phyloP scores from a whole-genome alignment of 2,888 invertebrate genomes.

The Octonoba sinensis region DNA sequence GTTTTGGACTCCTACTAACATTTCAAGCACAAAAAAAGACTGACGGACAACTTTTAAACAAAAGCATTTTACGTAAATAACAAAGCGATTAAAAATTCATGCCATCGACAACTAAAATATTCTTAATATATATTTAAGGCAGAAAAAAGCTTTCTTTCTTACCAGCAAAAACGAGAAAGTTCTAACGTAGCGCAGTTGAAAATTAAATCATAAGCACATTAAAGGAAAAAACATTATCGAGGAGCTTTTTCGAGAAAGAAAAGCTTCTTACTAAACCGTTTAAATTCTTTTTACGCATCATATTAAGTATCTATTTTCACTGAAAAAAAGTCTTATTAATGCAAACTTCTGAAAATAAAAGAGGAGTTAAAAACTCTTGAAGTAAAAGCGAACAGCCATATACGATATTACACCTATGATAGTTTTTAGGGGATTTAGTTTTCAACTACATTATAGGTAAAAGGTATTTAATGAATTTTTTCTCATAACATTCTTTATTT shows the following conservation, averaged over 20 bases:
- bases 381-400: not conserved
- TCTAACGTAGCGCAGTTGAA: constrained; percentile 4
- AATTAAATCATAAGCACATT: constrained; percentile 54
- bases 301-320: constrained; percentile 30
- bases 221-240: constrained; percentile 32
- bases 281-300: not conserved
- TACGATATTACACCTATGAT: not conserved
- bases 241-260: not conserved
- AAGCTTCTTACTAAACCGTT: constrained; percentile 9
- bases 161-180: not conserved
- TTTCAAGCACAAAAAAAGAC: too few species aligned
- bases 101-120: too few species aligned
- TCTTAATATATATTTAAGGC: too few species aligned
- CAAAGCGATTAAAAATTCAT: too few species aligned
- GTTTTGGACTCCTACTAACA: too few species aligned
- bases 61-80: too few species aligned
- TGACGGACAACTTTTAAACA: too few species aligned
- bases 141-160: too few species aligned
- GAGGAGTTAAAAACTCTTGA: constrained; percentile 15
- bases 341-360: constrained; percentile 26
- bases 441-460: not conserved
- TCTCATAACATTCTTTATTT: not conserved
- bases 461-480: constrained; percentile 6
- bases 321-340: constrained; percentile 26
- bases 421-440: constrained; percentile 10